These are phyloP conservation scores for Ammospiza nelsoni DNA, from an alignment of 2,113 vertebrate species.

Conservation along the genomic window DNA sequence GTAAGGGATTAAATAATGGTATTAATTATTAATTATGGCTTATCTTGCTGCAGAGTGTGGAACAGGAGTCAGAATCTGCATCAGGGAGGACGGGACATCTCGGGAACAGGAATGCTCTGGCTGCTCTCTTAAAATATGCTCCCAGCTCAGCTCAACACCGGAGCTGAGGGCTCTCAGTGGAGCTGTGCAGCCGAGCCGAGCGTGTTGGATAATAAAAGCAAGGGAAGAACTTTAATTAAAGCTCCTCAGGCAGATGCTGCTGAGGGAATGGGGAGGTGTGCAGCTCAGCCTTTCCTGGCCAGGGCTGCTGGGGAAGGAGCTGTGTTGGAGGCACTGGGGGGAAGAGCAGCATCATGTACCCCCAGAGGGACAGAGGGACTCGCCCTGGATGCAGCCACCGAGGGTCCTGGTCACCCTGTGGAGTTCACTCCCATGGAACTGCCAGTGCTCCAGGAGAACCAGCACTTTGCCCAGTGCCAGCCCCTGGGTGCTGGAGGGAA, in stretches of 20 bases:
- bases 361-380: not conserved
- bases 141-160: not conserved
- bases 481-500: not conserved
- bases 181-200: not conserved
- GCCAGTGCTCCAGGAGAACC: not conserved
- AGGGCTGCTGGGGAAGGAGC: not conserved
- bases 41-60: constrained; percentile 32
- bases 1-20: not conserved
- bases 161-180: not conserved
- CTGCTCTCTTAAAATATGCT: constrained; percentile 42
- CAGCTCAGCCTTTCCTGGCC: not conserved
- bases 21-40: constrained; percentile 53
- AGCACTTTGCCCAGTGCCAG: accelerated
- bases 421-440: not conserved
- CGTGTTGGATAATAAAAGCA: constrained; percentile 43
- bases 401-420: not conserved
- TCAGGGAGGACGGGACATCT: constrained; percentile 41
- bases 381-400: accelerated
- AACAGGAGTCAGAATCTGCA: constrained; percentile 30
- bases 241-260: not conserved
- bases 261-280: not conserved
- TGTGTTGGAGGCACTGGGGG: accelerated
- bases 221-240: constrained; percentile 36
- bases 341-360: not conserved
- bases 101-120: not conserved